phyloP scores from a whole-genome alignment of 2,113 vertebrate genomes.

The Ciconia stormi region DNA sequence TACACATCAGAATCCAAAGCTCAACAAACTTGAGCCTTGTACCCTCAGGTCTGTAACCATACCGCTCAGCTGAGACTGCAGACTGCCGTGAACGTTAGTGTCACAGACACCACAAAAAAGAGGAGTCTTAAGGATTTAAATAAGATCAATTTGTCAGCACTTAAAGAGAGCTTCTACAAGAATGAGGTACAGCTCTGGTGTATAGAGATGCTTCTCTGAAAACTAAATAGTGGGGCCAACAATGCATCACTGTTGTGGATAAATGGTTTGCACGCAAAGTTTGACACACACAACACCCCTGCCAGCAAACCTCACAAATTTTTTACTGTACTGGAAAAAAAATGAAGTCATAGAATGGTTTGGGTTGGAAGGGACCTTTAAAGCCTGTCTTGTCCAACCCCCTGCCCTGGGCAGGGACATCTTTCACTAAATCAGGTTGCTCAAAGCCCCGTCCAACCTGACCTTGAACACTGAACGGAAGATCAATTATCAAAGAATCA shows the following conservation, averaged over 20 bases:
- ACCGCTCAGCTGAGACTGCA: background rate
- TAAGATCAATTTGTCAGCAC: background rate
- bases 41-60: background rate
- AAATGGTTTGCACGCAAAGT: background rate
- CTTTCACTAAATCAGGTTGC: background rate
- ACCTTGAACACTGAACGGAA: background rate
- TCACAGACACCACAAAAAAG: background rate
- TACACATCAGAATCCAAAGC: background rate
- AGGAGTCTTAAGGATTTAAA: background rate
- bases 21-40: rapidly evolving
- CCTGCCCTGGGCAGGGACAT: background rate
- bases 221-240: background rate
- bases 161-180: background rate
- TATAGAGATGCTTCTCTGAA: background rate
- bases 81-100: background rate
- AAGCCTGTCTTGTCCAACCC: background rate
- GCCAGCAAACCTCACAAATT: background rate
- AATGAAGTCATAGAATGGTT: background rate
- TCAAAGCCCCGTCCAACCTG: background rate
- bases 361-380: background rate
- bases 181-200: background rate
- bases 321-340: background rate
- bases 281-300: background rate
- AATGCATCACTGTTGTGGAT: background rate
- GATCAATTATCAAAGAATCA: background rate